phyloP scores from a whole-genome alignment of 2,797 vertebrate genomes.

The Sardinella longiceps region DNA sequence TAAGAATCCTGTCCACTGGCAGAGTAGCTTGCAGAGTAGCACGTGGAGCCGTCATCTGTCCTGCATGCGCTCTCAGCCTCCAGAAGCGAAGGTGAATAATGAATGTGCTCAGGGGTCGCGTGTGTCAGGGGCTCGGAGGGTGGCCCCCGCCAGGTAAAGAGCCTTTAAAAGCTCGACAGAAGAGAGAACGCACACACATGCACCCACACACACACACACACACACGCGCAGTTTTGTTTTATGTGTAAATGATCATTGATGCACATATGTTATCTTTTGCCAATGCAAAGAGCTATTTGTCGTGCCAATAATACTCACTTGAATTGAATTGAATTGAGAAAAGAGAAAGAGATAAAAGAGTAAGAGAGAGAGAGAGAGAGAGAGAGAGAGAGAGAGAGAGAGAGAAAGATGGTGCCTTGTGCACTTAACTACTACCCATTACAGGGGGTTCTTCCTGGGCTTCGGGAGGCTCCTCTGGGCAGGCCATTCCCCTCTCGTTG shows the following conservation, averaged over 20 bases:
- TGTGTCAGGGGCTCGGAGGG: neutral
- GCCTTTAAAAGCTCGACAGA: neutral
- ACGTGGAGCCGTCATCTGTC: neutral
- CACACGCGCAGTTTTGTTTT: too few relatives aligned
- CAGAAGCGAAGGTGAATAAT: slow-evolving; percentile 21
- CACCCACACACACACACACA: too few relatives aligned
- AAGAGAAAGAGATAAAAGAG: too few relatives aligned
- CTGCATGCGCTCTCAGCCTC: neutral
- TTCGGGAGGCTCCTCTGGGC: neutral
- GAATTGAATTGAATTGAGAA: too few relatives aligned
- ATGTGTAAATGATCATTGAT: too few relatives aligned
- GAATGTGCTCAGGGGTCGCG: slow-evolving; percentile 10
- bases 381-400: neutral
- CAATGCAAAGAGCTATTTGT: too few relatives aligned
- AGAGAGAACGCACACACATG: neutral
- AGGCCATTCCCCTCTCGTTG: neutral
- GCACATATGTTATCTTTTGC: too few relatives aligned
- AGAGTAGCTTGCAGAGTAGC: neutral
- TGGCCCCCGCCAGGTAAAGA: neutral
- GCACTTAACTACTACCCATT: neutral
- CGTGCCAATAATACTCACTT: too few relatives aligned
- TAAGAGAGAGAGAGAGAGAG: too few relatives aligned
- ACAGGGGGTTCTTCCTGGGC: neutral
- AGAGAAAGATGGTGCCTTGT: neutral
- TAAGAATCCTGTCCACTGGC: slow-evolving; percentile 2